Conservation (phyloP, 2,797 vertebrate genomes). For the Pseudopleuronectes americanus region DNA sequence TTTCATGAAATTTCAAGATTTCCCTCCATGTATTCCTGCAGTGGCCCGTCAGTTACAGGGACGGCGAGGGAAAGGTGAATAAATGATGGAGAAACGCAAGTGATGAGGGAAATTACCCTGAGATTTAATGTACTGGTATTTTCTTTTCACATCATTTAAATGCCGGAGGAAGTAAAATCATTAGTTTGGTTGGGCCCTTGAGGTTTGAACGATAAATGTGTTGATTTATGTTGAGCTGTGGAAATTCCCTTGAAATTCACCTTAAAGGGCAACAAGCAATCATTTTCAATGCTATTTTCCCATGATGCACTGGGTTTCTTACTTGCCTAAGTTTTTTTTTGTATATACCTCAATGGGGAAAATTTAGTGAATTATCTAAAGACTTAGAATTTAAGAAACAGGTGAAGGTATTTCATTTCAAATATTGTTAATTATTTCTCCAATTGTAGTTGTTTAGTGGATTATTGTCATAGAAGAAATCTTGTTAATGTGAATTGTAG, state of each 20-base stretch:
- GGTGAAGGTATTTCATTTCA: too few species aligned
- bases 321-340: not conserved
- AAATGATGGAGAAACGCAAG: constrained; percentile 26
- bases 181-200: constrained; percentile 66
- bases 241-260: constrained; percentile 49
- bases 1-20: constrained; percentile 34
- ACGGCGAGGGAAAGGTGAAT: constrained; percentile 32
- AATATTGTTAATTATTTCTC: too few species aligned
- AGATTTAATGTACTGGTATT: constrained; percentile 64
- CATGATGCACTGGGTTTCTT: not conserved
- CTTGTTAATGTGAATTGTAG: too few species aligned
- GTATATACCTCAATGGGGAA: too few species aligned
- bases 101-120: constrained; percentile 65
- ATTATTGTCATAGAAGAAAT: too few species aligned
- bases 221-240: constrained; percentile 56
- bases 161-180: constrained; percentile 63
- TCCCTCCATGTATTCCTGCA: constrained; percentile 7
- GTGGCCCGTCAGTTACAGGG: constrained; percentile 36
- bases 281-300: constrained; percentile 19
- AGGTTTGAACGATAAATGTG: constrained; percentile 51
- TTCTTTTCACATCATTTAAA: constrained; percentile 70
- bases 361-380: too few species aligned
- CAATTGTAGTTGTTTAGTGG: too few species aligned
- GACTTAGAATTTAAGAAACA: too few species aligned
- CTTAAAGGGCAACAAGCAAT: constrained; percentile 61